These are phyloP conservation scores for Agrochola lota DNA, from an alignment of 2,888 invertebrate species.

Conservation along the genomic window DNA sequence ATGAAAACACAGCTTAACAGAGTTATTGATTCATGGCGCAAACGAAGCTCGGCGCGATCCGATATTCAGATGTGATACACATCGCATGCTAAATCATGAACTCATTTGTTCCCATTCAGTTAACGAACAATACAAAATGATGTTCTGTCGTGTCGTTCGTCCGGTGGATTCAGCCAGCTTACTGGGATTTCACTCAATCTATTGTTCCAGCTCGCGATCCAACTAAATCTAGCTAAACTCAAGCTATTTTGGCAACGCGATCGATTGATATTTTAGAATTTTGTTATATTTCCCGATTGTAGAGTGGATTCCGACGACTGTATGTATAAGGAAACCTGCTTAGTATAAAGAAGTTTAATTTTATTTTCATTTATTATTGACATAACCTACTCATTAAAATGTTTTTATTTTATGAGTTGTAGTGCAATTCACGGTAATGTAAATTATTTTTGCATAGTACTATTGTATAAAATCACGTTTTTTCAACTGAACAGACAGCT, in stretches of 20 bases:
- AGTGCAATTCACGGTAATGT: no score
- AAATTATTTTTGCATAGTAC: no score
- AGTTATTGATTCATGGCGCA: constrained; percentile 82
- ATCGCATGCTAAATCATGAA: constrained; percentile 83
- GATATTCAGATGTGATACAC: constrained; percentile 81
- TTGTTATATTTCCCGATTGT: constrained; percentile 18
- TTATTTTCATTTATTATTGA: no score
- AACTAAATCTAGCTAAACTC: constrained; percentile 67
- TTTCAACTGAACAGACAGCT: no score
- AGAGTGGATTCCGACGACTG: not conserved
- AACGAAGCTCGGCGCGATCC: constrained; percentile 75
- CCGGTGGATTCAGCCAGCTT: constrained; percentile 75
- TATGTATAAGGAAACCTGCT: constrained; percentile 1
- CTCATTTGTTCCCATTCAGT: constrained; percentile 87
- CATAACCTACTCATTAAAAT: no score
- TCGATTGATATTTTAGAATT: constrained; percentile 40
- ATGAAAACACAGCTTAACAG: constrained; percentile 77
- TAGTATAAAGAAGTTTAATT: no score
- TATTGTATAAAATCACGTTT: no score
- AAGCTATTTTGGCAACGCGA: constrained; percentile 63
- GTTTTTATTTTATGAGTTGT: no score
- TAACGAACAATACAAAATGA: constrained; percentile 82
- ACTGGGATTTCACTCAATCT: constrained; percentile 75
- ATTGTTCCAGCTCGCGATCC: constrained; percentile 62
- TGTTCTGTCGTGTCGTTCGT: constrained; percentile 72